These are phyloP conservation scores for Ficedula albicollis DNA, from an alignment of 2,797 vertebrate genomes.

Conservation along the genomic window DNA sequence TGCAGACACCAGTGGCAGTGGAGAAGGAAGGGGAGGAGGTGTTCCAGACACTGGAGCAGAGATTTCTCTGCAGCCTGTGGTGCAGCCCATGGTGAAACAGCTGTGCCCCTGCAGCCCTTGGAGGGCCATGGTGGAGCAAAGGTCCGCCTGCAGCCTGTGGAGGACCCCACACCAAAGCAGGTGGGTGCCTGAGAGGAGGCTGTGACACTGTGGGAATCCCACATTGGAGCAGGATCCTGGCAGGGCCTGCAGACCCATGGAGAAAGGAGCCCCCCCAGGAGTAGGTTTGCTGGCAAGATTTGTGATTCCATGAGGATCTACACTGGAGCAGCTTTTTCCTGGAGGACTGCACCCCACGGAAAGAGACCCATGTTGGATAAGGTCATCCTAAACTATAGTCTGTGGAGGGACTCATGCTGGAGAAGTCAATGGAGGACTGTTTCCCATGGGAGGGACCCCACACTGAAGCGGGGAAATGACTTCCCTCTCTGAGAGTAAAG, in stretches of 20 bases:
- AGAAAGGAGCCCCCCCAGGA: background rate
- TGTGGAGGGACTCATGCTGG: no score
- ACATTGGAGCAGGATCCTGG: background rate
- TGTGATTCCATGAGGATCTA: background rate
- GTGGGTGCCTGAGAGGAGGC: background rate
- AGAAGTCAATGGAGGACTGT: background rate
- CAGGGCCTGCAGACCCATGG: background rate
- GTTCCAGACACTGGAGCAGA: background rate
- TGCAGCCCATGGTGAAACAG: background rate
- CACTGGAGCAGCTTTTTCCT: background rate
- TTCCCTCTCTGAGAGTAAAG: background rate
- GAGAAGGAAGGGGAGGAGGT: background rate
- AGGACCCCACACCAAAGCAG: background rate
- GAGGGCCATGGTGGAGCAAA: background rate
- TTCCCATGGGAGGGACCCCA: background rate
- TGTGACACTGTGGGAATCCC: background rate
- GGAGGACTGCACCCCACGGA: background rate
- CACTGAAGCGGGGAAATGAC: background rate
- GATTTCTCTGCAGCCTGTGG: fast-evolving
- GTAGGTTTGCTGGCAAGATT: background rate
- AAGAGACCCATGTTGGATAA: background rate
- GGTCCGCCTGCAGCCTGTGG: background rate
- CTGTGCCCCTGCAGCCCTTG: background rate
- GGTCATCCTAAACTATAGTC: background rate
- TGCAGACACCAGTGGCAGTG: background rate